These are phyloP conservation scores for Channa argus DNA, from an alignment of 2,113 vertebrate genomes.

Conservation along the genomic window DNA sequence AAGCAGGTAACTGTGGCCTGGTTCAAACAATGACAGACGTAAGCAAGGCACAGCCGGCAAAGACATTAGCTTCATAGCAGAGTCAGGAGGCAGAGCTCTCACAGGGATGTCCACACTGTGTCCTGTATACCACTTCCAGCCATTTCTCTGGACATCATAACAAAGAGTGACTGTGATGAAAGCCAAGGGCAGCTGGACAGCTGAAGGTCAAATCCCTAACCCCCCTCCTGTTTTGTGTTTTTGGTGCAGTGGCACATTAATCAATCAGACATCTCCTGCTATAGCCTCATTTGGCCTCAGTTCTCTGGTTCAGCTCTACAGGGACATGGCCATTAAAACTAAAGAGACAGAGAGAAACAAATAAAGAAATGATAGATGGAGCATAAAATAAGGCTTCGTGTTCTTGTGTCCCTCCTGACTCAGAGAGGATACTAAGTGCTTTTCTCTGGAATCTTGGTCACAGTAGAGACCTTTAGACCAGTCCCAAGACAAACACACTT, in stretches of 20 bases:
- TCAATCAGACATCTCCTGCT: conserved; percentile 48
- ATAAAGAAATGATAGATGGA: conserved; percentile 44
- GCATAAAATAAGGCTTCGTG: conserved; percentile 47
- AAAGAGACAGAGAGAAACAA: conserved; percentile 41
- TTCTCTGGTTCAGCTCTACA: conserved; percentile 30
- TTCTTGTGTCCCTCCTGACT: conserved; percentile 53
- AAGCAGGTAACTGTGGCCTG: conserved; percentile 43
- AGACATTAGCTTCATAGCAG: conserved; percentile 53
- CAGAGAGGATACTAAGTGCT: conserved; percentile 60
- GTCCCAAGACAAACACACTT: conserved; percentile 42
- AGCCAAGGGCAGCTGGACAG: conserved; percentile 15
- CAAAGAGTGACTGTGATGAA: conserved; percentile 15
- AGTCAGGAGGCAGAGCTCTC: conserved; percentile 50
- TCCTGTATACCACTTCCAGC: conserved; percentile 34
- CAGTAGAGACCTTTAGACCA: conserved; percentile 38
- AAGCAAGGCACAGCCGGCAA: conserved; percentile 53
- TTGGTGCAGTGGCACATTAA: conserved; percentile 33
- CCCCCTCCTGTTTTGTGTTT: not conserved
- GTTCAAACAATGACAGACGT: conserved; percentile 49
- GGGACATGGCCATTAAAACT: conserved; percentile 49
- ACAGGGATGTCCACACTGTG: conserved; percentile 29
- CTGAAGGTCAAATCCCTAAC: conserved; percentile 36
- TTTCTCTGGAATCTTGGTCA: conserved; percentile 38
- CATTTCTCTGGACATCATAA: conserved; percentile 1
- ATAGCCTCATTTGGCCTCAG: conserved; percentile 32